Percentiles rank a stretch among this genome's conserved stretches.
Evolutionary conservation across 2,113 vertebrate species (phyloP).

Genomic region (Oxyura jamaicensis): DNA sequence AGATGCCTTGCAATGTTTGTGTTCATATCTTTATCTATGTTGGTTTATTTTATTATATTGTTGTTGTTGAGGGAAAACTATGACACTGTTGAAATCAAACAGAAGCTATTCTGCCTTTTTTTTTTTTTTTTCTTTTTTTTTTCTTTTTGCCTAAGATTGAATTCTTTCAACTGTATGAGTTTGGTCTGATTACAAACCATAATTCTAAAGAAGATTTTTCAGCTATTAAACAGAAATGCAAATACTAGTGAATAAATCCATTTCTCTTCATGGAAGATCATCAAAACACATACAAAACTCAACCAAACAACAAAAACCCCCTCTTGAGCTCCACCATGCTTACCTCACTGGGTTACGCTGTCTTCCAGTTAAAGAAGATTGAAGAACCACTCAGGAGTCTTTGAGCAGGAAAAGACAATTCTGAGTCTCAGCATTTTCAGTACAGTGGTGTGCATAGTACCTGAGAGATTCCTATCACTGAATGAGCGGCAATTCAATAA

Average conservation of each 20-base stretch:
- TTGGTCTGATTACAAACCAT: not conserved
- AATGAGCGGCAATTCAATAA: too few species aligned
- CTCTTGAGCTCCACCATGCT: not conserved
- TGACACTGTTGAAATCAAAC: not conserved
- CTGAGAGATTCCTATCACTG: not conserved
- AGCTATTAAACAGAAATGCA: not conserved
- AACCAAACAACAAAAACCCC: not conserved
- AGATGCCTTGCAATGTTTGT: not conserved
- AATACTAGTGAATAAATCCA: not conserved
- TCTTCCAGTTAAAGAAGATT: not conserved
- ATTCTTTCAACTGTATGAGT: not conserved
- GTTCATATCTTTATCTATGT: not conserved
- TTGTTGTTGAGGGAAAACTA: not conserved
- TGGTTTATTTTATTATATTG: not conserved
- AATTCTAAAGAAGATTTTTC: not conserved
- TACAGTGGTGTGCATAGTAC: not conserved
- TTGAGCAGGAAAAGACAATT: not conserved
- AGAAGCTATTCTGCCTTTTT: not conserved
- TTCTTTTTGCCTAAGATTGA: not conserved
- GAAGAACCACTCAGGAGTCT: not conserved
- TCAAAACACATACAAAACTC: not conserved
- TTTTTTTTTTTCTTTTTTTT: too few species aligned
- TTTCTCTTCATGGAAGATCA: not conserved
- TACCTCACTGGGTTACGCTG: not conserved
- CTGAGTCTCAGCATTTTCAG: not conserved